Percentiles rank a stretch among this genome's conserved stretches.
phyloP scores from a whole-genome alignment of 2,888 invertebrate species.

The Volucella bombylans region DNA sequence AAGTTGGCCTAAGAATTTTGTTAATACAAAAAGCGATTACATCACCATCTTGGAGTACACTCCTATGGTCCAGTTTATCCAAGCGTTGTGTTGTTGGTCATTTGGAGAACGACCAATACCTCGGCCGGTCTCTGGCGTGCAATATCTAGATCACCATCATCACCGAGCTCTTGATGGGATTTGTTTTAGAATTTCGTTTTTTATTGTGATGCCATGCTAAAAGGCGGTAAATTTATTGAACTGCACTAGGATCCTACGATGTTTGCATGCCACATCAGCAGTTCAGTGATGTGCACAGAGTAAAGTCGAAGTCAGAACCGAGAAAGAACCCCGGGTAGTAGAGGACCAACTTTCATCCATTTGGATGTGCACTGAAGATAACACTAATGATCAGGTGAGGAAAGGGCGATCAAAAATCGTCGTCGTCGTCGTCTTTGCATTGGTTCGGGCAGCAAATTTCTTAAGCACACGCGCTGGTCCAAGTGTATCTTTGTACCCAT shows the following conservation, averaged over 20 bases:
- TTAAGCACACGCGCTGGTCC: conserved; percentile 33
- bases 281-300: conserved; percentile 20
- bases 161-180: conserved; percentile 37
- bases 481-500: conserved; percentile 12
- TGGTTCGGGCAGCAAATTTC: conserved; percentile 23
- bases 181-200: conserved; percentile 20
- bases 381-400: conserved; percentile 69
- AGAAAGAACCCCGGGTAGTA: too few relatives aligned
- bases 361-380: conserved; percentile 64
- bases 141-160: conserved; percentile 67
- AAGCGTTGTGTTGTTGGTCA: conserved; percentile 45
- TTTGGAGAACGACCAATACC: conserved; percentile 33
- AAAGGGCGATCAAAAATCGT: conserved; percentile 62
- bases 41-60: conserved; percentile 51
- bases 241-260: conserved; percentile 44
- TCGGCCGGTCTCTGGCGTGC: conserved; percentile 54
- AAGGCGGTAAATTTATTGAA: conserved; percentile 69
- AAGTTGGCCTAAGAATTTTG: conserved; percentile 34
- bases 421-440: conserved; percentile 5
- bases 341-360: conserved; percentile 8
- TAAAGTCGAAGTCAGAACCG: background rate
- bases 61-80: background rate
- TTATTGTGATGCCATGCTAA: conserved; percentile 55
- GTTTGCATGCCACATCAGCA: conserved; percentile 63
- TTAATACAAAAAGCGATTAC: conserved; percentile 57